A percentile compares a stretch with the other conserved stretches of the same genome.
Conservation (phyloP, 2,113 vertebrate species). For the Chamaetylas fuelleborni region DNA sequence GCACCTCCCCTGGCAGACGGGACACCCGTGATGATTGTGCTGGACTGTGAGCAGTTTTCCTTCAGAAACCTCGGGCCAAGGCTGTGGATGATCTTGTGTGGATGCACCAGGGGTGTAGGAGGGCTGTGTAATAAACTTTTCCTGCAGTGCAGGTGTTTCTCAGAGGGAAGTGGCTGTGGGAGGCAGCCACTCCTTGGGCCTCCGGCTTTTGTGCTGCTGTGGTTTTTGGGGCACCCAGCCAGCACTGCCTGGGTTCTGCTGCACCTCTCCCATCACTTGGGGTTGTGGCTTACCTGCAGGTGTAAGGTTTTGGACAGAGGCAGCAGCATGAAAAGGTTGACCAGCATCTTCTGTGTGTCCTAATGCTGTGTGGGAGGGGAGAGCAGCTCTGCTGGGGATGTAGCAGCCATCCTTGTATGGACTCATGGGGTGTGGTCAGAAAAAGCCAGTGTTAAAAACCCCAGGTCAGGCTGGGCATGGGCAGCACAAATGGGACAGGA, state of each 20-base stretch:
- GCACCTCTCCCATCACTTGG: fast-evolving
- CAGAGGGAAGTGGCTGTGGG: neutral
- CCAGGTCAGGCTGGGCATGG: fast-evolving
- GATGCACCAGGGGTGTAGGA: neutral
- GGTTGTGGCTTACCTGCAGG: neutral
- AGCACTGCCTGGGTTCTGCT: neutral
- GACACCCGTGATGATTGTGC: neutral
- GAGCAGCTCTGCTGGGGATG: neutral
- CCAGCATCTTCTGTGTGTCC: neutral
- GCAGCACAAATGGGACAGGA: neutral
- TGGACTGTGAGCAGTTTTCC: neutral
- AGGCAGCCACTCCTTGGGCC: neutral
- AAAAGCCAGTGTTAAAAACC: fast-evolving
- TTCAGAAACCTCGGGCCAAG: neutral
- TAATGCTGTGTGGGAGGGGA: neutral
- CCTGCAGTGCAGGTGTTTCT: neutral
- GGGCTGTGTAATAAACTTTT: neutral
- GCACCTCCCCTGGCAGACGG: neutral
- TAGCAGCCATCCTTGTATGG: neutral
- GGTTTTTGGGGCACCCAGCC: neutral
- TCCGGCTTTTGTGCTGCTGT: neutral
- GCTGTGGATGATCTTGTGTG: neutral
- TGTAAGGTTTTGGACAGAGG: neutral
- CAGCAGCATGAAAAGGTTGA: neutral
- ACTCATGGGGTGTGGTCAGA: fast-evolving